Evolutionary conservation across 1,140 invertebrate genomes (phyloP), one percentile per base, ranked within the genome.

Genomic region (Ganaspis sp.): DNA sequence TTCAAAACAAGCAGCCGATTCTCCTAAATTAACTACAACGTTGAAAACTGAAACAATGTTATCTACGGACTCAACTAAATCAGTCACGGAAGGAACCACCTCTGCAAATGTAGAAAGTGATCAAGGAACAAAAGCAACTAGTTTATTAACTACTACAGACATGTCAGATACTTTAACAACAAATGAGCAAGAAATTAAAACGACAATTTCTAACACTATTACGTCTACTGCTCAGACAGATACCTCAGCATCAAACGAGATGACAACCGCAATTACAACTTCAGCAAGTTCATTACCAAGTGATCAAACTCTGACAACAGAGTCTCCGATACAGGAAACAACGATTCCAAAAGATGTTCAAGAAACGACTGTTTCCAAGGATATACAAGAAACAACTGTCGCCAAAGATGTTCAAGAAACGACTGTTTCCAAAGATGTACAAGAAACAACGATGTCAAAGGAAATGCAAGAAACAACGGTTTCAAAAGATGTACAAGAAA

Each of bases 41-140:
- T 72, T 80, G 4, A 11, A 82, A 74, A 87, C 80, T 37, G 64
- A 54, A 17, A 74, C 74, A 9, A 54, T 29, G 9, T 64, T 29
- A 64, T 26, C 72, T 21, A 74, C 40, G 15, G 77, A 79, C 75
- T 70, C 81, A 73, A 84, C 81, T 17, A 74, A 15, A 49, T 17
- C 15, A 4, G 4, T 17, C 29, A 29, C 1, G 37, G 23, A 42
- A 38, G 40, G 15, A 69, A 77, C 74, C 23, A 82, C 69, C n/a
- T 19, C 54, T 54, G 34, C 9, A 26, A 19, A 38, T 38, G n/a
- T 38, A 75, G 37, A 12, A 72, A 71, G 19, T 26, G 53, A 21
- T 74, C 45, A 69, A 70, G 79, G 26, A 37, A 76, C 73, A 15
- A 85, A 84, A 37, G 83, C 83, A 15, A 87, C 85, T n/a, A 74